A percentile compares a stretch with the other conserved stretches of the same genome.
phyloP scores from a whole-genome alignment of 2,888 invertebrate genomes.

The Drosophila prostipennis region DNA sequence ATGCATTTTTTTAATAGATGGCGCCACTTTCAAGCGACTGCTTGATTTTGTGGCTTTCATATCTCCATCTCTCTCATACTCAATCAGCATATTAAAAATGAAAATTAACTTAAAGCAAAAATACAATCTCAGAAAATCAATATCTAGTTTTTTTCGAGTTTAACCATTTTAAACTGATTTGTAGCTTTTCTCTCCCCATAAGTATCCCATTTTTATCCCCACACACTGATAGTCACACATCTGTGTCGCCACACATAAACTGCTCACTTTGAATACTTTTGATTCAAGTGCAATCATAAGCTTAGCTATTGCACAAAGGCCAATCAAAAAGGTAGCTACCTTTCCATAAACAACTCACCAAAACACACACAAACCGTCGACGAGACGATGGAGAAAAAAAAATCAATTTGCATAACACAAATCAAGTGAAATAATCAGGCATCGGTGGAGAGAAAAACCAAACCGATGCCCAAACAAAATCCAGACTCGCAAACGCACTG shows the following conservation, averaged over 20 bases:
- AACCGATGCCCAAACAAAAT: slow-evolving; percentile 16
- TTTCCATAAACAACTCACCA: slow-evolving; percentile 51
- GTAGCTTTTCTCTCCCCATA: background rate
- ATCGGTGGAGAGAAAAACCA: slow-evolving; percentile 16
- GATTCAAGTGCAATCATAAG: slow-evolving; percentile 46
- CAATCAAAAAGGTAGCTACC: slow-evolving; percentile 50
- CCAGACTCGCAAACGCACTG: slow-evolving; percentile 28
- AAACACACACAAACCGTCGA: slow-evolving; percentile 17
- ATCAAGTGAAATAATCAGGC: slow-evolving; percentile 59
- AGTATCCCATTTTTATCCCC: background rate
- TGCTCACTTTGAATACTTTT: slow-evolving; percentile 1
- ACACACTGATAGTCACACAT: background rate
- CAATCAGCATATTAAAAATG: too few relatives aligned
- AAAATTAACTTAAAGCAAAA: too few relatives aligned
- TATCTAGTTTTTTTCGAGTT: background rate
- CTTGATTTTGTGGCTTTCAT: too few relatives aligned
- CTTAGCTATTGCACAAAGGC: slow-evolving; percentile 45
- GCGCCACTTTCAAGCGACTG: too few relatives aligned
- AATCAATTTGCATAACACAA: slow-evolving; percentile 76
- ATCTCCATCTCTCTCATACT: too few relatives aligned
- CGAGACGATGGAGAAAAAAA: slow-evolving; percentile 47
- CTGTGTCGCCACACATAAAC: slow-evolving; percentile 21
- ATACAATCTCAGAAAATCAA: background rate
- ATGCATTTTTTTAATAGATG: too few relatives aligned
- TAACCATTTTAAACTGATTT: background rate